Evolutionary conservation across 1,140 invertebrate genomes (phyloP), one percentile per base, ranked within the genome.

Genomic region (Hydropsyche tenuis): DNA sequence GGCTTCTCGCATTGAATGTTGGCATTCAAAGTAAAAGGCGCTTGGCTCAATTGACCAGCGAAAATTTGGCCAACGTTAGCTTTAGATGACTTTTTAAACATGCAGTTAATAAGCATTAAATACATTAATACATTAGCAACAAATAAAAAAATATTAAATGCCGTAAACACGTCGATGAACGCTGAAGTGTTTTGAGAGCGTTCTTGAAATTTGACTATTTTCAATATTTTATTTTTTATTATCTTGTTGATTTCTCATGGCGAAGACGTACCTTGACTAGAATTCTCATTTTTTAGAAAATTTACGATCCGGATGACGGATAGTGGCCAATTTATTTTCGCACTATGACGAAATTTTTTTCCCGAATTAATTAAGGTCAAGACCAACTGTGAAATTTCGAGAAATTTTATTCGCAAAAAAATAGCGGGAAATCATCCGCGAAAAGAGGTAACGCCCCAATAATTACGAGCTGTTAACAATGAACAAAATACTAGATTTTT

Each of bases 1-100:
- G 68, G 68, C 68, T 70, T 70, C 68, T 70, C 43, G 68, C 68
- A 70, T 70, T 70, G 68, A 30, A 70, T 70, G 68, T 70, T 70
- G 68, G 68, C 68, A 70, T 70, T 70, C 68, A 70, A 70, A 56
- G 45, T 30, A 69, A 37, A 69, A 69, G 46, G n/a, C 22, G 23
- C 46, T 69, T 70, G 68, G 51, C 68, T 70, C 68, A 18, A 56
- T 48, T 70, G 16, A 22, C 48, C 14, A 1, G n/a, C 18, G 25
- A 56, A 70, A 43, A 65, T 23, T 37, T 18, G 27, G 42, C 63
- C 16, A 43, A 42, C 30, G 46, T 43, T 43, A 11, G 16, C 12
- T 18, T 18, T 18, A 20, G 43, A 65, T 20, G 12, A 16, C 14
- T 45, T 65, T 42, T 65, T 23, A 14, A 65, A 14, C 30, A 43